Evolutionary conservation across 2,113 vertebrate genomes (phyloP), one percentile per base, ranked within the genome.

Genomic region (Leucopsar rothschildi): DNA sequence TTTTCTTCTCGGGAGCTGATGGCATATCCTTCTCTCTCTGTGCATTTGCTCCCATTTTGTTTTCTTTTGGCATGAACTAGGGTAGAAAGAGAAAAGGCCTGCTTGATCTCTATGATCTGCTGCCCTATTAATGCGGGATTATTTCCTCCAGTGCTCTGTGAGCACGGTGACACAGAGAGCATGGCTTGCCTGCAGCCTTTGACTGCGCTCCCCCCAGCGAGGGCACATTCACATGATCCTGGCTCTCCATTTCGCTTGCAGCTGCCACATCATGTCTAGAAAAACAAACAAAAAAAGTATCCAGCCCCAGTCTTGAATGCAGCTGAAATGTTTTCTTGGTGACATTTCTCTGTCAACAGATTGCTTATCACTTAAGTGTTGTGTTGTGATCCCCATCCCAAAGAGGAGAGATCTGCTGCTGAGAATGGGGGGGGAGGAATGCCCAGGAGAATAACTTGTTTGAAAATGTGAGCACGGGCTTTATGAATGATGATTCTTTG

Each of bases 61-160:
- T 6, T 9, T 65, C 64, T 75, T 92, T 73, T 86, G 23, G 40
- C 66, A 31, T 1, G 5, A 87, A 44, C 39, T 72, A 47, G 27
- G 29, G 19, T 83, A 78, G 88, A 86, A 92, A 70, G 70, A 81
- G 68, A 94, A 94, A 83, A 90, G 82, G 57, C 50, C n/a, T 68
- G 27, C 73, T 70, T 83, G 88, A 92, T 92, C 40, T 40, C 69
- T 91, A 47, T 92, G 82, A 88, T 90, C 88, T 88, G 90, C 86
- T 95, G 82, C 79, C 80, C 90, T 86, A 50, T 88, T 92, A 95
- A 93, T 86, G 77, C 90, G 64, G 80, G 92, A 92, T 96, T 96
- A 75, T 86, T 81, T 96, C 95, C 76, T 93, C 57, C 86, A 86
- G 82, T 60, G 37, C 4, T 7, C 90, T 80, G 42, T 57, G 69